Evolutionary conservation across 2,888 invertebrate species (phyloP).

Genomic region (Thera britannica): DNA sequence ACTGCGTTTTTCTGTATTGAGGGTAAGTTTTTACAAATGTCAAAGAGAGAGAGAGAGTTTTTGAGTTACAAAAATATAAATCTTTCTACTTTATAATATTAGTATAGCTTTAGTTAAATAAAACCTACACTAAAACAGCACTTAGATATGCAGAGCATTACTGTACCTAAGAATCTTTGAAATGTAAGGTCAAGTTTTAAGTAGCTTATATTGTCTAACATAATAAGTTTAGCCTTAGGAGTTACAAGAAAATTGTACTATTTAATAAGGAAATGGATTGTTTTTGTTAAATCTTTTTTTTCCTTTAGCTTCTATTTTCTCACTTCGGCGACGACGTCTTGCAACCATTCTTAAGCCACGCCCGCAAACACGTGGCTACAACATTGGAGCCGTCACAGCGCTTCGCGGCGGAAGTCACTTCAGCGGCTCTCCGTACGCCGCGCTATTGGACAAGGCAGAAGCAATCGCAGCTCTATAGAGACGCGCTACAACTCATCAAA

Average conservation of each 20-base stretch:
- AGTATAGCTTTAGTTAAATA: too few relatives aligned
- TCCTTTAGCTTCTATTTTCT: constrained; percentile 87
- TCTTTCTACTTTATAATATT: too few relatives aligned
- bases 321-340: constrained; percentile 89
- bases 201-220: too few relatives aligned
- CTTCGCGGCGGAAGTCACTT: constrained; percentile 91
- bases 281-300: not conserved
- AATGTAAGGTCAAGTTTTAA: too few relatives aligned
- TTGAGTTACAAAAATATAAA: too few relatives aligned
- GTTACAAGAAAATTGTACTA: too few relatives aligned
- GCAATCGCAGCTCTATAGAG: constrained; percentile 85
- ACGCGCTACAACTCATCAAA: constrained; percentile 86
- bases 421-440: constrained; percentile 91
- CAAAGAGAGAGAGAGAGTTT: too few relatives aligned
- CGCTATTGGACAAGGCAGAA: constrained; percentile 91
- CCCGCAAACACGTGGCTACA: constrained; percentile 87
- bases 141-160: too few relatives aligned
- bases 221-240: too few relatives aligned
- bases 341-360: constrained; percentile 85
- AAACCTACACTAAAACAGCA: too few relatives aligned
- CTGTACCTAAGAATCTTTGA: too few relatives aligned
- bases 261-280: too few relatives aligned
- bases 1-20: constrained; percentile 88
- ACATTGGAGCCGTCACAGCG: constrained; percentile 91
- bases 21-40: constrained; percentile 76